phyloP scores from a whole-genome alignment of 2,113 vertebrate species.

The Tachuris rubrigastra region DNA sequence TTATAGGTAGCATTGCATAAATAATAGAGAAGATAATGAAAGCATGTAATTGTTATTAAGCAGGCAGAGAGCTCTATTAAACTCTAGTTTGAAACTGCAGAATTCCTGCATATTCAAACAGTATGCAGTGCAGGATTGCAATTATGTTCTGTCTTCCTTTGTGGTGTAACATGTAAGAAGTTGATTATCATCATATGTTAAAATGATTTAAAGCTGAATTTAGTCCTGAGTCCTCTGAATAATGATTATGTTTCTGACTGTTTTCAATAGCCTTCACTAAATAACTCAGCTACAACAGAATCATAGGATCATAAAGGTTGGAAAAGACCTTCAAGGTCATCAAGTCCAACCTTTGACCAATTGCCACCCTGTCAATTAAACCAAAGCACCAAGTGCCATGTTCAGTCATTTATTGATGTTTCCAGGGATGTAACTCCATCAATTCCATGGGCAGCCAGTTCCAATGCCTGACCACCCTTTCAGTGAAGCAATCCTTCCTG shows the following conservation, averaged over 20 bases:
- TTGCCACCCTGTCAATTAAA: not conserved
- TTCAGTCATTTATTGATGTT: not conserved
- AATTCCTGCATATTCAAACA: not conserved
- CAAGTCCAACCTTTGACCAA: not conserved
- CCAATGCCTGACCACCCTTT: not conserved
- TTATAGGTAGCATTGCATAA: not conserved
- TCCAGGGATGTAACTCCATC: not conserved
- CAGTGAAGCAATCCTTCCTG: not conserved
- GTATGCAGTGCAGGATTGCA: not conserved
- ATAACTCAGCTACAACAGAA: not conserved
- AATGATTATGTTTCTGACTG: not conserved
- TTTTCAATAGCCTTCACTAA: not conserved
- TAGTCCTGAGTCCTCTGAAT: not conserved
- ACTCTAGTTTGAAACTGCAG: not conserved
- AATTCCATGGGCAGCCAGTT: not conserved
- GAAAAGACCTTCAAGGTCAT: not conserved
- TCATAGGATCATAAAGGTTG: not conserved
- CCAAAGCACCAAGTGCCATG: not conserved
- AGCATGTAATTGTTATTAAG: not conserved
- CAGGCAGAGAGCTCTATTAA: not conserved
- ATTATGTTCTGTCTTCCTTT: not conserved
- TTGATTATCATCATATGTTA: not conserved
- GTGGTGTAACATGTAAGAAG: not conserved
- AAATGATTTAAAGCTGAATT: not conserved
- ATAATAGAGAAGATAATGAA: not conserved